Evolutionary conservation across 2,888 invertebrate genomes (phyloP).

Genomic region (Acrocera orbiculus): DNA sequence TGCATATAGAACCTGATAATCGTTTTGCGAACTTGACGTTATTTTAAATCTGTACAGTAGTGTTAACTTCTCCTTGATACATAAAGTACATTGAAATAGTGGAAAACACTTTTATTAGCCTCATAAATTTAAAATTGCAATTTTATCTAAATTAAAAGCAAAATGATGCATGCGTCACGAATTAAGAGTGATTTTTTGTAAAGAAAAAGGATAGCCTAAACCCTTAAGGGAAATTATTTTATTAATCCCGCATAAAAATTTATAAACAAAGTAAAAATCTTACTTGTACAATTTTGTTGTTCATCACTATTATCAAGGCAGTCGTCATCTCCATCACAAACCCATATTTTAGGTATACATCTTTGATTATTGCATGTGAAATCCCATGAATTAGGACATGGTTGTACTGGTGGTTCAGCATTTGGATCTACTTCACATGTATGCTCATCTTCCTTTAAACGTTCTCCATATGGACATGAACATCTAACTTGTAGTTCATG

Average conservation of each 20-base stretch:
- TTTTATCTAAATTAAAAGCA: no score
- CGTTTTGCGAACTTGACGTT: no score
- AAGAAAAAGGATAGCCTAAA: no score
- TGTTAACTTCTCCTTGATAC: no score
- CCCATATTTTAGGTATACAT: slow-evolving; percentile 86
- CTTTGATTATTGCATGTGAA: slow-evolving; percentile 86
- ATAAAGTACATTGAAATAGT: no score
- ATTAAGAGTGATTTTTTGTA: no score
- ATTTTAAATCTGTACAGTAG: no score
- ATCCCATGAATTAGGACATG: slow-evolving; percentile 83
- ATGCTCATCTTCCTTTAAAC: slow-evolving; percentile 48
- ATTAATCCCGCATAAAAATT: neutral
- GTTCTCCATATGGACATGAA: slow-evolving; percentile 87
- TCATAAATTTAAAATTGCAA: no score
- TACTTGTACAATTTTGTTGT: slow-evolving; percentile 83
- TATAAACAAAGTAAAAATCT: slow-evolving; percentile 21
- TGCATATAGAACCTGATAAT: no score
- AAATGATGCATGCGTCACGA: no score
- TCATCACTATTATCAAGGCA: slow-evolving; percentile 92
- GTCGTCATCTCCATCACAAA: slow-evolving; percentile 92
- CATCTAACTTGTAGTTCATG: slow-evolving; percentile 46
- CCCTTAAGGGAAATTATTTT: neutral
- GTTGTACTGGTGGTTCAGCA: slow-evolving; percentile 70
- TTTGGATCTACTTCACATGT: slow-evolving; percentile 65
- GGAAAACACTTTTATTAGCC: no score